A percentile compares a stretch with the other conserved stretches of the same genome.
phyloP scores from a whole-genome alignment of 2,113 vertebrate genomes.

The Irena cyanogastra region DNA sequence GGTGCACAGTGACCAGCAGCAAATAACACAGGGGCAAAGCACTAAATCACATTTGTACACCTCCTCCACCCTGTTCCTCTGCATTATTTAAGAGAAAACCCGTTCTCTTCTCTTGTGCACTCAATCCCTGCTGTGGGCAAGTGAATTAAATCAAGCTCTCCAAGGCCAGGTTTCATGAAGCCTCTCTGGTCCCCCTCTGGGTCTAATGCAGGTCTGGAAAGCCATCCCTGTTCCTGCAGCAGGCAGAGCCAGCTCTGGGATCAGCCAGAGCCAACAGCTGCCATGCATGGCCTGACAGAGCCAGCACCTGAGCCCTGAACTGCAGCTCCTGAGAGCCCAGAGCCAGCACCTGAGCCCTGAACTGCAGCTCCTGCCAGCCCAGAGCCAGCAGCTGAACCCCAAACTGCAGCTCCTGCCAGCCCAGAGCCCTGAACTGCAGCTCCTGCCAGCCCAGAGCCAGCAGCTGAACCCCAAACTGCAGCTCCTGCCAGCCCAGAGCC shows the following conservation, averaged over 20 bases:
- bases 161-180: not conserved
- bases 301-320: too few relatives aligned
- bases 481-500: too few relatives aligned
- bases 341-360: not conserved
- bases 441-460: too few relatives aligned
- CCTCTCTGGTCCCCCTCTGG: not conserved
- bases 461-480: too few relatives aligned
- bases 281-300: too few relatives aligned
- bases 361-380: too few relatives aligned
- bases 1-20: fast-evolving
- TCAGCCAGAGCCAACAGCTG: not conserved
- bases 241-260: not conserved
- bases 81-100: not conserved
- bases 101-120: not conserved
- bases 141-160: not conserved
- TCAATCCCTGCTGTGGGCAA: not conserved
- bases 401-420: too few relatives aligned
- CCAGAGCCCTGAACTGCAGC: too few relatives aligned
- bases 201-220: not conserved
- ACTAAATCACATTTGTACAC: not conserved
- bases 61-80: not conserved
- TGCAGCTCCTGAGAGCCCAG: too few relatives aligned
- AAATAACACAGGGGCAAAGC: not conserved
- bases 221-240: not conserved
- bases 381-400: too few relatives aligned